Conservation (phyloP, 1,140 invertebrate genomes). For the Apis mellifera region DNA sequence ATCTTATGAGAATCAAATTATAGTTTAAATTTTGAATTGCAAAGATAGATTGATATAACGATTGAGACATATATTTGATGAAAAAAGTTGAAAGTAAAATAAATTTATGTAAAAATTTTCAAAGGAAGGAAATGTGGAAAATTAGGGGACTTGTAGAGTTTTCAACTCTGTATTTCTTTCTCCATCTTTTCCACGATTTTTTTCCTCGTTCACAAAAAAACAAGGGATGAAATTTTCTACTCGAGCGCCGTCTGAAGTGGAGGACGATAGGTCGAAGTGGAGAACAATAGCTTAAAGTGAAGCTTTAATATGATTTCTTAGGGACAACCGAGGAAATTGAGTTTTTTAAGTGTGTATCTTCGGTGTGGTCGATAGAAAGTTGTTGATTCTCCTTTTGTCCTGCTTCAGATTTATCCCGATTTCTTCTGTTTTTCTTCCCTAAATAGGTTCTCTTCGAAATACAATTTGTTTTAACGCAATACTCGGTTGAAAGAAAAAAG, state of each 20-base stretch:
- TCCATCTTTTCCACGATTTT: not conserved
- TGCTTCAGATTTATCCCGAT: not conserved
- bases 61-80: too few relatives aligned
- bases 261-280: not conserved
- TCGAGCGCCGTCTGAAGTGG: not conserved
- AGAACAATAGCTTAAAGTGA: not conserved
- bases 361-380: not conserved
- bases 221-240: too few relatives aligned
- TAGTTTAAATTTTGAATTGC: too few relatives aligned
- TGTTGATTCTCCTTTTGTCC: slow-evolving; percentile 4
- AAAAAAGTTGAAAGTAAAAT: too few relatives aligned
- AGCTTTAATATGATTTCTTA: slow-evolving; percentile 13
- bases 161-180: too few relatives aligned
- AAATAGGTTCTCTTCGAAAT: not conserved
- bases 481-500: not conserved
- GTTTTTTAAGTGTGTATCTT: slow-evolving; percentile 20
- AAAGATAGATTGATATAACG: too few relatives aligned
- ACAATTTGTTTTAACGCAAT: slow-evolving; percentile 3
- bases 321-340: slow-evolving; percentile 14
- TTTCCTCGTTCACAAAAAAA: not conserved
- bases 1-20: too few relatives aligned
- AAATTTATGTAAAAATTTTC: too few relatives aligned
- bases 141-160: too few relatives aligned
- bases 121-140: too few relatives aligned
- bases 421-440: not conserved